Evolutionary conservation across 2,113 vertebrate genomes (phyloP).

Genomic region (Crotophaga sulcirostris): DNA sequence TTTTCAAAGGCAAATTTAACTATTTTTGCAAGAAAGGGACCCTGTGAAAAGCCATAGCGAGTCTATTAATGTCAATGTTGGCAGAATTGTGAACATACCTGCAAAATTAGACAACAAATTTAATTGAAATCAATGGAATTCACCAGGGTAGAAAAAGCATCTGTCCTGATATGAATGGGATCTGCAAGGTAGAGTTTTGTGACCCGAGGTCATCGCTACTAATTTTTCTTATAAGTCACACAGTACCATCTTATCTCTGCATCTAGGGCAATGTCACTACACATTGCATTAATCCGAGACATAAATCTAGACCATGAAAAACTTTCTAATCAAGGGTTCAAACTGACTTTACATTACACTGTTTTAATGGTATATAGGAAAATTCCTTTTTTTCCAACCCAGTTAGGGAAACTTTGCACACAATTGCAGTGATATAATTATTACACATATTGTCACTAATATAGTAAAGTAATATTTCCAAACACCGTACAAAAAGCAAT

Average conservation of each 20-base stretch:
- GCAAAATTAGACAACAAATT: background rate
- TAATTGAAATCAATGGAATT: background rate
- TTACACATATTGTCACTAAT: background rate
- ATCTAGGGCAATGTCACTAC: background rate
- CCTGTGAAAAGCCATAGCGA: background rate
- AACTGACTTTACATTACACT: background rate
- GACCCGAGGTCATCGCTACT: accelerated
- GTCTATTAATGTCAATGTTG: too few relatives aligned
- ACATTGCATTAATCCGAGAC: background rate
- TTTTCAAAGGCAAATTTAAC: background rate
- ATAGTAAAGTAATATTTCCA: background rate
- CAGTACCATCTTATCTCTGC: background rate
- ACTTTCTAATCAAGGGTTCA: background rate
- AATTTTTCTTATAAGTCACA: background rate
- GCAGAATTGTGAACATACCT: background rate
- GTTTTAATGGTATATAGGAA: background rate
- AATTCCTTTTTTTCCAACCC: background rate
- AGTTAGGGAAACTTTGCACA: background rate
- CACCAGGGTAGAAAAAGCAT: background rate
- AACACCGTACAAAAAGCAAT: background rate
- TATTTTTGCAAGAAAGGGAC: background rate
- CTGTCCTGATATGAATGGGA: background rate
- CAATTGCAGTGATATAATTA: background rate
- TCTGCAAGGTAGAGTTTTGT: background rate
- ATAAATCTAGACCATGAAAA: background rate